Evolutionary conservation across 2,113 vertebrate species (phyloP).

Genomic region (Peucedramus taeniatus): DNA sequence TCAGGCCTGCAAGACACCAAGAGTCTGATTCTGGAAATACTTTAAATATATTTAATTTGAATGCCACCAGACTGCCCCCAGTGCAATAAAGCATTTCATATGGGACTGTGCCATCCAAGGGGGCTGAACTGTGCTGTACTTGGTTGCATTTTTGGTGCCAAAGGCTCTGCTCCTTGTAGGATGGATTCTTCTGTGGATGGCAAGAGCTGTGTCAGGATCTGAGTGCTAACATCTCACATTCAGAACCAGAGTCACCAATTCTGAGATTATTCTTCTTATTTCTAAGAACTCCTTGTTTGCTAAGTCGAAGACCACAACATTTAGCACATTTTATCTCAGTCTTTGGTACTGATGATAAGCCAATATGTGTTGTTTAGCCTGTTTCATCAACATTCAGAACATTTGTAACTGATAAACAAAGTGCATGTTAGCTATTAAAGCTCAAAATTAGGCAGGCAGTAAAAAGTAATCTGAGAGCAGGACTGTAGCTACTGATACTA

Average conservation of each 20-base stretch:
- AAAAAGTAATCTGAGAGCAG: constrained; percentile 67
- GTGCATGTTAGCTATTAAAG: constrained; percentile 64
- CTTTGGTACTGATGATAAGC: background rate
- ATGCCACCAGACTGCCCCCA: background rate
- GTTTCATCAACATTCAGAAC: constrained; percentile 38
- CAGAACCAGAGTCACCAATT: background rate
- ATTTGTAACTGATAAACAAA: constrained; percentile 71
- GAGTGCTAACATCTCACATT: background rate
- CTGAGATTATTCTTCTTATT: background rate
- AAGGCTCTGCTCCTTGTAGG: background rate
- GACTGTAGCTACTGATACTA: constrained; percentile 65
- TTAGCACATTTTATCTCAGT: background rate
- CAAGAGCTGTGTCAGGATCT: background rate
- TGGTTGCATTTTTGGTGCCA: background rate
- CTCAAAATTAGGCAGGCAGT: constrained; percentile 61
- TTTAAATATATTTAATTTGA: background rate
- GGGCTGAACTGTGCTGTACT: background rate
- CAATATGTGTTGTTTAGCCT: constrained; percentile 19
- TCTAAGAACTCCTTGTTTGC: background rate
- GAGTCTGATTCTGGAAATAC: background rate
- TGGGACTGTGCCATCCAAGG: accelerated
- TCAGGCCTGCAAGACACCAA: background rate
- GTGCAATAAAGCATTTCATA: background rate
- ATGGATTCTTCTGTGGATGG: background rate
- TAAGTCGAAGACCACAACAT: background rate